Evolutionary conservation across 2,888 invertebrate species (phyloP), one percentile per base, ranked within the genome.

Genomic region (Nyleta sp.): DNA sequence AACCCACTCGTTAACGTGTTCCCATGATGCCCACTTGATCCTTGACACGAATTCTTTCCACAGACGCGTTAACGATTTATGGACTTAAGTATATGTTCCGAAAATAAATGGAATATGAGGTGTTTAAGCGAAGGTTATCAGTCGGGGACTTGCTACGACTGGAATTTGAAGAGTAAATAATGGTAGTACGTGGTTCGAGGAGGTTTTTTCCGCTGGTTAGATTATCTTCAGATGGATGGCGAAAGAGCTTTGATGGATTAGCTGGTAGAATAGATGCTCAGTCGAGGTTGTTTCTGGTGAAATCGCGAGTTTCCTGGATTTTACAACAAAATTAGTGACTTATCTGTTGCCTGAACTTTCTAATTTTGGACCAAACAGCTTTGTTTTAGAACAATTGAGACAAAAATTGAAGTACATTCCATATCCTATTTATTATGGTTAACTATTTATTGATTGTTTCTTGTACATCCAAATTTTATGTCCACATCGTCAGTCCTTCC

Each of bases 21-120:
- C 72, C 52, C 72, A 78, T 72, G 68, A 67, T 57, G 60, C 48
- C 20, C 48, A 40, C 53, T 72, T 67, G 72, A 78, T 60, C 72
- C 72, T 62, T 67, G 70, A 76, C 76, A 70, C 64, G 50, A 42
- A 70, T 64, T 70, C 65, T 65, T 59, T 75, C 24, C 11, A 38
- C 35, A 17, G n/a, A 44, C 28, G 52, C 40, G 68, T 44, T 40
- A 40, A 53, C 60, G 18, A 67, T 62, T 68, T 68, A 65, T 73
- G 28, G 18, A 2, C 24, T 20, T 67, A 48, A 62, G 48, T 62
- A 46, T 62, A 62, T 40, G 48, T 42, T 73, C 42, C 50, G 18
- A 57, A 76, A 76, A 50, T 42, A 70, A 62, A 50, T 57, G 60
- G 62, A 46, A 55, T 44, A 60, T 52, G 31, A 65, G 48, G 60